These are phyloP conservation scores for Pardosa pseudoannulata DNA, from an alignment of 2,888 invertebrate species.

Conservation along the genomic window DNA sequence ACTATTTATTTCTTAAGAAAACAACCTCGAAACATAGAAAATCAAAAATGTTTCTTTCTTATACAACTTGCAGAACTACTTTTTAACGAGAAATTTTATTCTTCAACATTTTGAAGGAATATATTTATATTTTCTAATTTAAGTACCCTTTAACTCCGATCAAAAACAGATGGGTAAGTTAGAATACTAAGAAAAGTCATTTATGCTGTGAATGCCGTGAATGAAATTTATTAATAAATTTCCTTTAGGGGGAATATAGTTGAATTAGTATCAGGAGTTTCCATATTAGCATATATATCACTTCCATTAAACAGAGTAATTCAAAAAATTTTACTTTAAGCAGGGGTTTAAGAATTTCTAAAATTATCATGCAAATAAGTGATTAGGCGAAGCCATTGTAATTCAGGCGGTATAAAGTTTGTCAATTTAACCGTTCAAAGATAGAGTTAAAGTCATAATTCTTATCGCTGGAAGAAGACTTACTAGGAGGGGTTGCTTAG, in stretches of 20 bases:
- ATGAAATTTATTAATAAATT: slow-evolving; percentile 15
- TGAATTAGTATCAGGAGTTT: slow-evolving; percentile 11
- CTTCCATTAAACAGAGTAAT: slow-evolving; percentile 33
- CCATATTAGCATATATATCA: slow-evolving; percentile 58
- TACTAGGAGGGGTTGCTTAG: too few species aligned
- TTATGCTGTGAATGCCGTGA: neutral
- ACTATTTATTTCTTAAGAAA: too few species aligned
- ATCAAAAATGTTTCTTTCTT: too few species aligned
- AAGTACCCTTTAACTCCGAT: too few species aligned
- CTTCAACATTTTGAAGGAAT: too few species aligned
- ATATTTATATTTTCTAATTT: too few species aligned
- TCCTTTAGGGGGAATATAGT: neutral
- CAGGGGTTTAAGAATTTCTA: slow-evolving; percentile 20
- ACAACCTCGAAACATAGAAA: too few species aligned
- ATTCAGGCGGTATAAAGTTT: slow-evolving; percentile 16
- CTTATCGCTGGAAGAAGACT: neutral
- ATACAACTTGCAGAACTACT: too few species aligned
- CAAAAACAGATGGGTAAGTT: too few species aligned
- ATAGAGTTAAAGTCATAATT: neutral
- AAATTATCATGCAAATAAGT: slow-evolving; percentile 38
- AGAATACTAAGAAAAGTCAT: neutral
- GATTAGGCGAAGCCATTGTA: slow-evolving; percentile 32
- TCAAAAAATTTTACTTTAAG: slow-evolving; percentile 29
- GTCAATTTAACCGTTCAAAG: neutral
- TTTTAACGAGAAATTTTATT: too few species aligned